Evolutionary conservation across 2,113 vertebrate species (phyloP).

Genomic region (Daphoenositta chrysoptera): DNA sequence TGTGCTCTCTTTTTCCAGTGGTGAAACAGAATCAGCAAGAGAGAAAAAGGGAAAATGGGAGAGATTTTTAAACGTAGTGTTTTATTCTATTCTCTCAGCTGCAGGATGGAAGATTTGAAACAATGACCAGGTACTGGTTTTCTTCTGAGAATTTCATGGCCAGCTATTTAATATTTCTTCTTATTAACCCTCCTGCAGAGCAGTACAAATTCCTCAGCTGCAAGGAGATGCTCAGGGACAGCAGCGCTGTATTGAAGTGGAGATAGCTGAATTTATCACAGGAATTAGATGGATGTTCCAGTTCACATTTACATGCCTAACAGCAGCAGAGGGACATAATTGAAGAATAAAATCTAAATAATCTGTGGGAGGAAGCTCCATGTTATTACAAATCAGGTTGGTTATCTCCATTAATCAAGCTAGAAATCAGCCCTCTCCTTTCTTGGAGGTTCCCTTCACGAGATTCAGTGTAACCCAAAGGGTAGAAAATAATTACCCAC

Average conservation of each 20-base stretch:
- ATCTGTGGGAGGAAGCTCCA: background rate
- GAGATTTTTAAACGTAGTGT: background rate
- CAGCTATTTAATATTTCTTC: background rate
- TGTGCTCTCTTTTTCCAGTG: background rate
- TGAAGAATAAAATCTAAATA: background rate
- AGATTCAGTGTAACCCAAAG: background rate
- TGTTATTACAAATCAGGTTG: background rate
- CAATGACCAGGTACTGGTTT: background rate
- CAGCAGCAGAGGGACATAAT: background rate
- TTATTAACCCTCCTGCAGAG: background rate
- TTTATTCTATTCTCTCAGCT: background rate
- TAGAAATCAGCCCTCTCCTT: background rate
- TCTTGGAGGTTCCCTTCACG: background rate
- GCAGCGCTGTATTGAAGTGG: background rate
- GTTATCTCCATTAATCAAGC: slow-evolving; percentile 21
- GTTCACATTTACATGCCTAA: background rate
- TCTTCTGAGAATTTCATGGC: background rate
- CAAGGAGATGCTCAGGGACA: background rate
- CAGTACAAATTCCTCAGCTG: background rate
- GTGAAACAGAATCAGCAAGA: background rate
- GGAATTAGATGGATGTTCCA: background rate
- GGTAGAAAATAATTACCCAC: slow-evolving; percentile 31
- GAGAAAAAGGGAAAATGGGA: background rate
- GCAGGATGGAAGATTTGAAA: background rate
- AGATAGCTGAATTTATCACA: background rate